Percentiles rank a stretch among this genome's conserved stretches.
Evolutionary conservation across 2,888 invertebrate species (phyloP).

Genomic region (Shargacucullia verbasci): DNA sequence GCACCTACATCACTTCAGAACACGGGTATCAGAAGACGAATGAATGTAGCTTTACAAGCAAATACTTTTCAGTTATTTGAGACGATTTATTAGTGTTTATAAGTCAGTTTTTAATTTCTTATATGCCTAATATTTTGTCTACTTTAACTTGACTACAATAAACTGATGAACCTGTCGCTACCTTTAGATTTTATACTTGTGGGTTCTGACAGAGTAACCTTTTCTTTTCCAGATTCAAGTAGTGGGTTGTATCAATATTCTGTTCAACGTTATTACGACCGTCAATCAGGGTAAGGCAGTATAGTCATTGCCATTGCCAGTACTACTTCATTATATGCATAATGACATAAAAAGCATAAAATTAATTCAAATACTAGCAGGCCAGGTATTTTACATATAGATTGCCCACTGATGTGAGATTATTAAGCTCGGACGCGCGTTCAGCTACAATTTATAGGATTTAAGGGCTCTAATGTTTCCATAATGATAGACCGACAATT

Average conservation of each 20-base stretch:
- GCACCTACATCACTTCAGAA: conserved; percentile 39
- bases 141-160: too few species aligned
- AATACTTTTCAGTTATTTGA: not conserved
- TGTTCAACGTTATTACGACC: conserved; percentile 14
- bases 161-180: too few species aligned
- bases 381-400: conserved; percentile 44
- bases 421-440: conserved; percentile 34
- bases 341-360: conserved; percentile 29
- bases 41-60: not conserved
- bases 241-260: not conserved
- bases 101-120: too few species aligned
- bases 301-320: conserved; percentile 13
- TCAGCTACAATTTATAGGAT: conserved; percentile 32
- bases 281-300: conserved; percentile 12
- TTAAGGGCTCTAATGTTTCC: conserved; percentile 26
- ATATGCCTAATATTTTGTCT: too few species aligned
- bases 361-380: conserved; percentile 33
- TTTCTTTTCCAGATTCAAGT: too few species aligned
- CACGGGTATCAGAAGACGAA: conserved; percentile 3
- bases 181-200: too few species aligned
- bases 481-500: conserved; percentile 15
- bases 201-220: too few species aligned
- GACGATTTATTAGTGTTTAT: too few species aligned
- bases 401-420: conserved; percentile 40
- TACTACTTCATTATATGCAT: conserved; percentile 30